These are phyloP conservation scores for Chelidonichthys spinosus DNA, from an alignment of 2,797 vertebrate genomes.

Conservation along the genomic window DNA sequence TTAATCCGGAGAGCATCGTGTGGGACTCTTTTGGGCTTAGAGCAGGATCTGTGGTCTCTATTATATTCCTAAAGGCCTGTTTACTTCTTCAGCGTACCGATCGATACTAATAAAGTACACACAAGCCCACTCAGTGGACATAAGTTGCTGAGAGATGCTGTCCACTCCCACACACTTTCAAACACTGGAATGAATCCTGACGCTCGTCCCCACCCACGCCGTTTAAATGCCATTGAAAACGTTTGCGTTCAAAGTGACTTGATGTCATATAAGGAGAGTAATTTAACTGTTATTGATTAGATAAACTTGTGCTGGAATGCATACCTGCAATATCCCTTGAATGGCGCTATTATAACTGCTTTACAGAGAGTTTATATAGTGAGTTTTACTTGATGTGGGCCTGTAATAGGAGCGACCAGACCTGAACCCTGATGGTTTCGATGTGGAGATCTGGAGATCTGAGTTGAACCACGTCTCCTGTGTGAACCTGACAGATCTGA, in stretches of 20 bases:
- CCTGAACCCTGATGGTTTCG: too few species aligned
- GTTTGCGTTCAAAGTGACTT: neutral
- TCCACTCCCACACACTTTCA: constrained; percentile 37
- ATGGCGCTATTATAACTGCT: too few species aligned
- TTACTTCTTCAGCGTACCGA: constrained; percentile 43
- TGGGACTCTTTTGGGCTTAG: neutral
- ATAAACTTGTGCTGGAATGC: neutral
- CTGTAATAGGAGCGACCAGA: too few species aligned
- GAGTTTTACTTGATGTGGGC: too few species aligned
- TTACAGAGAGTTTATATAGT: too few species aligned
- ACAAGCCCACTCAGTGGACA: constrained; percentile 52
- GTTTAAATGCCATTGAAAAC: neutral
- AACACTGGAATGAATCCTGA: constrained; percentile 24
- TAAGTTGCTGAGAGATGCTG: constrained; percentile 53
- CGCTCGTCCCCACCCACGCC: constrained; percentile 1
- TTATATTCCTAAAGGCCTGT: constrained; percentile 33
- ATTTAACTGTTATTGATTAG: neutral
- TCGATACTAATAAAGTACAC: constrained; percentile 65
- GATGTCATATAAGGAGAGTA: neutral
- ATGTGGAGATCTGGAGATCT: too few species aligned
- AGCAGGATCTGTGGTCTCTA: constrained; percentile 31
- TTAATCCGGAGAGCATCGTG: constrained; percentile 9
- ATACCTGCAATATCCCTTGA: neutral
- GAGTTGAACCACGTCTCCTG: too few species aligned
- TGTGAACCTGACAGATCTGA: too few species aligned